These are phyloP conservation scores for Felis chaus DNA, from an alignment of 2,113 vertebrate genomes.

Conservation along the genomic window DNA sequence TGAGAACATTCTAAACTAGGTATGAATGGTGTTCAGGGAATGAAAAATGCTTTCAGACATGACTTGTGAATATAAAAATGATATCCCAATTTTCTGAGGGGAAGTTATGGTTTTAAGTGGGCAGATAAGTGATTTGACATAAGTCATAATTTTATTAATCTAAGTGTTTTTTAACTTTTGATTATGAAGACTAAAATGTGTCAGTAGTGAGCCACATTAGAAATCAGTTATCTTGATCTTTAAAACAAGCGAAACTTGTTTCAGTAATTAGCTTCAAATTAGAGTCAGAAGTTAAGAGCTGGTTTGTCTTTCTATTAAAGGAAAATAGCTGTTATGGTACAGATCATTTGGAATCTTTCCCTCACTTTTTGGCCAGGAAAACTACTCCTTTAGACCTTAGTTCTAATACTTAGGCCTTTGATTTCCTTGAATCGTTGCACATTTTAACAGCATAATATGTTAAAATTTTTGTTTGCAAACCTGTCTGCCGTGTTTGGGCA, in stretches of 20 bases:
- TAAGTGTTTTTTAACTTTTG: not conserved
- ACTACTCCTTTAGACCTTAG: not conserved
- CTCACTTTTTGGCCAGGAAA: not conserved
- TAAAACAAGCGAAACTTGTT: slow-evolving; percentile 32
- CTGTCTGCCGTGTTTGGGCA: not conserved
- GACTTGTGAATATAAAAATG: not conserved
- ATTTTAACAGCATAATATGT: not conserved
- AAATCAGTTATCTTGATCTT: not conserved
- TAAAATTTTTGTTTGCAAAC: not conserved
- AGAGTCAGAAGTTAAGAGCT: not conserved
- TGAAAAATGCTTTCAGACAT: not conserved
- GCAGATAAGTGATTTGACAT: not conserved
- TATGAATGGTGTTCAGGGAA: not conserved
- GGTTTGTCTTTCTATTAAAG: not conserved
- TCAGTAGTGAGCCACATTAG: not conserved
- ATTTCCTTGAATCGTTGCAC: not conserved
- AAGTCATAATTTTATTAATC: not conserved
- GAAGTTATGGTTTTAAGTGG: not conserved
- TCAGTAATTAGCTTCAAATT: not conserved
- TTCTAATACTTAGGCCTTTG: not conserved
- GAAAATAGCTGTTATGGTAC: not conserved
- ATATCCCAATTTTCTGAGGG: not conserved
- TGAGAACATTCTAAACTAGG: not conserved
- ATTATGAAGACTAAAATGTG: not conserved
- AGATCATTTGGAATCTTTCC: not conserved